These are phyloP conservation scores for Thunnus thynnus DNA, from an alignment of 2,113 vertebrate genomes.

Conservation along the genomic window DNA sequence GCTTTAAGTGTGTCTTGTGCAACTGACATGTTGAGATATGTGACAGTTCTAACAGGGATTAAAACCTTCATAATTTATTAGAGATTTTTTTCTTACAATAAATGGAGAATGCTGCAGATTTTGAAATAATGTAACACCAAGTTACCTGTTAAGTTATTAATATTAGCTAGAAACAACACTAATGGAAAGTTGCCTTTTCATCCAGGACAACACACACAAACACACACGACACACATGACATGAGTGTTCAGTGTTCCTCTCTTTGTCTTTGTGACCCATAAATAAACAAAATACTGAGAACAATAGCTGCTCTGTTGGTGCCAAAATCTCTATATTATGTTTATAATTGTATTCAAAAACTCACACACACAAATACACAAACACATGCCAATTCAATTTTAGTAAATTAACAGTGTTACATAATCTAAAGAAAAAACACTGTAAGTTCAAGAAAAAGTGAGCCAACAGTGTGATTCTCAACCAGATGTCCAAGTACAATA, in stretches of 20 bases:
- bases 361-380: background rate
- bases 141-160: too few relatives aligned
- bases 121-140: too few relatives aligned
- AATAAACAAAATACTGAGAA: slow-evolving; percentile 62
- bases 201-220: background rate
- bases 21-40: too few relatives aligned
- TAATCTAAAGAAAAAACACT: background rate
- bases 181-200: background rate
- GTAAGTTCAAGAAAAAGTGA: background rate
- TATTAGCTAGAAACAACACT: too few relatives aligned
- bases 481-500: too few relatives aligned
- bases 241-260: background rate
- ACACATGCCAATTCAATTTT: background rate
- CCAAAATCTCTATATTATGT: background rate
- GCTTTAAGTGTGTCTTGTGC: too few relatives aligned
- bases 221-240: background rate
- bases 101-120: too few relatives aligned
- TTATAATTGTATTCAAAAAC: background rate
- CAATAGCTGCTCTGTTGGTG: background rate
- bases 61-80: too few relatives aligned
- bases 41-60: too few relatives aligned
- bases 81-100: too few relatives aligned
- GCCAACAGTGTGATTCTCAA: too few relatives aligned
- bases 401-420: too few relatives aligned
- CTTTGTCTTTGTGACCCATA: slow-evolving; percentile 64